Base-by-base conservation (phyloP, 2,797 vertebrate genomes). In the Leptatherina wallacei region DNA sequence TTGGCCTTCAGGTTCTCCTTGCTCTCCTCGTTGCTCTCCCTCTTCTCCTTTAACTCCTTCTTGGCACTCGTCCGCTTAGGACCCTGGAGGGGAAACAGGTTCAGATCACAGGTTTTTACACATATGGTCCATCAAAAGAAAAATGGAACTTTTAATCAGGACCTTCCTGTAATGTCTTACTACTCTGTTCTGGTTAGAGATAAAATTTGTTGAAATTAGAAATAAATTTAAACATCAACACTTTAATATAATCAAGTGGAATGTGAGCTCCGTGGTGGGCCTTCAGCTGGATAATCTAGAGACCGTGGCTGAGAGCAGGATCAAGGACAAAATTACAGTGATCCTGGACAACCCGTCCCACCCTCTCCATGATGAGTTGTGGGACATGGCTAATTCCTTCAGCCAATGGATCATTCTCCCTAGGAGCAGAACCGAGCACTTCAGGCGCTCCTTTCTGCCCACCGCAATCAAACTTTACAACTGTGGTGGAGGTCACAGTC, bases 1-100 rank as follows among this genome's bases (percentile, higher is more conserved):
- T 96, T 98, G 75, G 96, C 93, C 93, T 97, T 98, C 56, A 96
- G 95, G 90, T 98, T 99, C 88, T 99, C 98, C 83, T 99, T 99
- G 88, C 95, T 96, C 18, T 99, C 98, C 0, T 96, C 96, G 14
- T 84, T 93, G 64, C 94, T 97, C 82, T 99, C 98, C 11, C 96
- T 93, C 76, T 96, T 98, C 85, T 98, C 97, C 90, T 97, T 99
- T 36, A 92, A 94, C 79, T 98, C 97, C 87, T 96, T 98, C 91
- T 95, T 98, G 52, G 88, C 85, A 1, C 89, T 90, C 3, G 93
- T 87, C 77, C 95, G 98, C 80, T 97, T 97, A 6, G 95, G 90
- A 56, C 93, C 91, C 30, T 96, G 92, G 36, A 54, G 30, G 40
- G 20, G n/a, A 57, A 61, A 65, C 5, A 16, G n/a, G 32, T 40